Conservation (phyloP, 2,797 vertebrate species). For the Acropternis orthonyx region DNA sequence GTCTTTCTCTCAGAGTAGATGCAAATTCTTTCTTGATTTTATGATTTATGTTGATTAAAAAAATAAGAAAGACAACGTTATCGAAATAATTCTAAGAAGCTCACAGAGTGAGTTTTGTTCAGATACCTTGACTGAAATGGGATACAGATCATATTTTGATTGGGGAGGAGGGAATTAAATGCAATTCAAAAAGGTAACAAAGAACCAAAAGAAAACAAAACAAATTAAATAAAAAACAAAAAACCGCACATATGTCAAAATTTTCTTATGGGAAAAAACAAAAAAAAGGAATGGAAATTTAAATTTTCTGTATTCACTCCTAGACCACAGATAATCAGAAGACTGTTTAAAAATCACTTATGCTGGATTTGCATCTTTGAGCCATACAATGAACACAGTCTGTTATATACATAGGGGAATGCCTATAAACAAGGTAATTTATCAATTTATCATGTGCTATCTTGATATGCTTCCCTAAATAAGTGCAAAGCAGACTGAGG, state of each 20-base stretch:
- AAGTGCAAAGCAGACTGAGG: not conserved
- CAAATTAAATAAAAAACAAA: fast-evolving
- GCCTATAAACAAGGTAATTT: not conserved
- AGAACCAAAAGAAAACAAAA: not conserved
- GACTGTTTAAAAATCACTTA: not conserved
- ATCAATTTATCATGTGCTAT: not conserved
- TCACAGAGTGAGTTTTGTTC: not conserved
- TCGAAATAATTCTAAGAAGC: not conserved
- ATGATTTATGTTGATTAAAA: not conserved
- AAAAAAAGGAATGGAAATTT: not conserved
- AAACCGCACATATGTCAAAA: not conserved
- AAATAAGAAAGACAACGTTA: not conserved
- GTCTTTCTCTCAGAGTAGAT: not conserved
- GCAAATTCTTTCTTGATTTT: not conserved
- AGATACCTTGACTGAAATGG: not conserved
- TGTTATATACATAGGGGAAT: not conserved
- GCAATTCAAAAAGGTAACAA: not conserved
- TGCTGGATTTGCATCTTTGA: not conserved
- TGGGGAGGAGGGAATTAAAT: not conserved
- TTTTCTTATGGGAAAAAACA: not conserved
- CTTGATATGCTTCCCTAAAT: not conserved
- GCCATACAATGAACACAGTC: not conserved
- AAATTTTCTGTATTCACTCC: not conserved
- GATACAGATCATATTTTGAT: not conserved
- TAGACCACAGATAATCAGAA: not conserved